These are phyloP conservation scores for Gambusia holbrooki DNA, from an alignment of 2,113 vertebrate genomes.

Conservation along the genomic window DNA sequence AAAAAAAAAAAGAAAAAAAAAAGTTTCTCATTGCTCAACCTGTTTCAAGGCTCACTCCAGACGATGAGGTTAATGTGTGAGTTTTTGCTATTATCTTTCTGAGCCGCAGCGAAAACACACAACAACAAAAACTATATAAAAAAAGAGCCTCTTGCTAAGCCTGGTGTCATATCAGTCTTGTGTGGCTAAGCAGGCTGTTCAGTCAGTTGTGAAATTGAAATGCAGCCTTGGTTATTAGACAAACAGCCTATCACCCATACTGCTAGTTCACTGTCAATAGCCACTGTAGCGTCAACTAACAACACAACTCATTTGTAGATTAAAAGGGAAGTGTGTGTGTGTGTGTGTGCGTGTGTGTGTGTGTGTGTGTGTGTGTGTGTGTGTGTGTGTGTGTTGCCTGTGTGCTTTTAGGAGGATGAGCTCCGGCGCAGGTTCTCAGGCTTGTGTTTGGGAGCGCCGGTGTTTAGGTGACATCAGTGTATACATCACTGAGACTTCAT, in stretches of 20 bases:
- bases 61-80: constrained; percentile 36
- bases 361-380: too few species aligned
- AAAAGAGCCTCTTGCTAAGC: constrained; percentile 43
- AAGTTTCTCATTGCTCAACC: constrained; percentile 19
- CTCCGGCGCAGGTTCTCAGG: neutral
- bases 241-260: constrained; percentile 71
- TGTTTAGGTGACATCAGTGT: neutral
- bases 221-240: constrained; percentile 81
- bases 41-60: constrained; percentile 52
- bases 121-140: neutral
- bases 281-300: constrained; percentile 68
- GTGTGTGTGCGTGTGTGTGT: too few species aligned
- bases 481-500: constrained; percentile 18
- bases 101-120: constrained; percentile 16
- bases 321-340: constrained; percentile 35
- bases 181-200: constrained; percentile 74
- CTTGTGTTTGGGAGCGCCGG: neutral
- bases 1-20: neutral
- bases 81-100: constrained; percentile 35
- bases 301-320: constrained; percentile 67
- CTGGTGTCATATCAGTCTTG: constrained; percentile 72
- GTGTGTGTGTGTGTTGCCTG: neutral
- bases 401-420: neutral
- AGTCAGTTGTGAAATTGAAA: constrained; percentile 82
- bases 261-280: constrained; percentile 73